phyloP scores from a whole-genome alignment of 2,888 invertebrate species.

The Eutolmus rufibarbis region DNA sequence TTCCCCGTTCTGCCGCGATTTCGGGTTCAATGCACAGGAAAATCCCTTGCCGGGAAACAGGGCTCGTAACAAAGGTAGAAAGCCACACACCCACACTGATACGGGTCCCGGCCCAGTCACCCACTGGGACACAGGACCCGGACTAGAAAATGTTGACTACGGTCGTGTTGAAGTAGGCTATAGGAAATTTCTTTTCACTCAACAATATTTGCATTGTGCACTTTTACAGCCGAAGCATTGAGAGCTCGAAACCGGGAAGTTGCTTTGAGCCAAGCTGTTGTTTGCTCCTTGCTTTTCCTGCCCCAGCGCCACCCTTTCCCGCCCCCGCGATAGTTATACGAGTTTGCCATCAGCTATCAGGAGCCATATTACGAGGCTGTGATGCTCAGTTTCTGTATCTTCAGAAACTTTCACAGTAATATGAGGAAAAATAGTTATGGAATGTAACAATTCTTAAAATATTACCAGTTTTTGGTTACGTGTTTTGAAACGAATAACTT shows the following conservation, averaged over 20 bases:
- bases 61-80: not conserved
- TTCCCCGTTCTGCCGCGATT: not conserved
- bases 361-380: not conserved
- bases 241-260: not conserved
- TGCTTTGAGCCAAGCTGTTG: not conserved
- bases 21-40: conserved; percentile 20
- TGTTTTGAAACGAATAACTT: not conserved
- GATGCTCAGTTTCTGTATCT: not conserved
- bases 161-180: not conserved
- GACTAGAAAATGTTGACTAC: not conserved
- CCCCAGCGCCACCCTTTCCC: not conserved
- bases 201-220: conserved; percentile 1
- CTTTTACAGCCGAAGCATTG: not conserved
- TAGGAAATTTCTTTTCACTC: conserved; percentile 25
- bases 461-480: not conserved
- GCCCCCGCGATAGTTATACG: not conserved
- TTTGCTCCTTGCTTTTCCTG: not conserved
- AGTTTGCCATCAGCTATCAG: not conserved
- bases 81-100: not conserved
- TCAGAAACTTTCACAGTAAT: not conserved
- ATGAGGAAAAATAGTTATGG: not conserved
- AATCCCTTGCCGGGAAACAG: not conserved
- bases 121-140: not conserved
- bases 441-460: not conserved
- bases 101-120: not conserved